These are phyloP conservation scores for Lasioglossum malachurum DNA, from an alignment of 2,888 invertebrate genomes.

Conservation along the genomic window DNA sequence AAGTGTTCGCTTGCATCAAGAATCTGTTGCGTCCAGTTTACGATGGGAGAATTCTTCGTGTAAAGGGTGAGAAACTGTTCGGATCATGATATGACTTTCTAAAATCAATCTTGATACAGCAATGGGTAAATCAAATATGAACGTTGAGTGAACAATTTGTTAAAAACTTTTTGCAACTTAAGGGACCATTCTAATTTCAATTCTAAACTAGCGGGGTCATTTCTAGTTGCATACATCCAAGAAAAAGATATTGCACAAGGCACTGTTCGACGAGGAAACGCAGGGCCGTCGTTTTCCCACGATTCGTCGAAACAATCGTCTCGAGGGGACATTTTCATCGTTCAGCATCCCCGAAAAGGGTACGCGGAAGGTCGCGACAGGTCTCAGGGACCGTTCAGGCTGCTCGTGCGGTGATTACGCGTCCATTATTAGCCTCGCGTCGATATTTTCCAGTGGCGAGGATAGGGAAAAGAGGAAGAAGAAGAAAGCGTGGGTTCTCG, in stretches of 20 bases:
- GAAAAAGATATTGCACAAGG: neutral
- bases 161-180: no score
- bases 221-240: neutral
- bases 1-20: neutral
- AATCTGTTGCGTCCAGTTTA: neutral
- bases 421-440: conserved; percentile 46
- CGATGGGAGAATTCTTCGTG: neutral
- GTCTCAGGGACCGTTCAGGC: conserved; percentile 12
- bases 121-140: neutral
- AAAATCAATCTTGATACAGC: neutral
- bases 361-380: conserved; percentile 52
- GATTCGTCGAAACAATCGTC: conserved; percentile 38
- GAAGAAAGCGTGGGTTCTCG: conserved; percentile 9
- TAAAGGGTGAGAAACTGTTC: neutral
- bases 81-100: neutral
- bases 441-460: conserved; percentile 57
- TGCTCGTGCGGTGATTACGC: conserved; percentile 21
- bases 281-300: conserved; percentile 33
- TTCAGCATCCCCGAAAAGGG: conserved; percentile 35
- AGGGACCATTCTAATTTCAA: neutral
- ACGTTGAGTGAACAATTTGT: no score
- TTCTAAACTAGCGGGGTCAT: neutral
- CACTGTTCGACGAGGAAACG: neutral
- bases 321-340: conserved; percentile 24
- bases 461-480: conserved; percentile 19